These are phyloP conservation scores for Elaphurus davidianus DNA, from an alignment of 2,113 vertebrate genomes.

Conservation along the genomic window DNA sequence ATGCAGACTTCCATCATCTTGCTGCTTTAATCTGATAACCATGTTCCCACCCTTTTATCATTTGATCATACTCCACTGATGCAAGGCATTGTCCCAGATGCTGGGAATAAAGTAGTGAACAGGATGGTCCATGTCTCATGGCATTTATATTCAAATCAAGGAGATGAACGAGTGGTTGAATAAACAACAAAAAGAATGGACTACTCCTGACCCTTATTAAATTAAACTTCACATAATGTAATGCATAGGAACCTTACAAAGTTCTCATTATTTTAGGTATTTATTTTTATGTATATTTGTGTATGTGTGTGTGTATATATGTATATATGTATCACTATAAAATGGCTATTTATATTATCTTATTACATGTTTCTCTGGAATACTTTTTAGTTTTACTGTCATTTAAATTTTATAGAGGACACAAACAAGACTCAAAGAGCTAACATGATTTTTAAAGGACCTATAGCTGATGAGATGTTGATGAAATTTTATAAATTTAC, in stretches of 20 bases:
- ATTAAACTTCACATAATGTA: neutral
- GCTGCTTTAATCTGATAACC: neutral
- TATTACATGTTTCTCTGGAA: neutral
- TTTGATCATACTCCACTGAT: neutral
- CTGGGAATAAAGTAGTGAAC: neutral
- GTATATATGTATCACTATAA: neutral
- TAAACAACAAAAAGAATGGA: neutral
- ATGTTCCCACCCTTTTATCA: neutral
- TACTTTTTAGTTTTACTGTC: neutral
- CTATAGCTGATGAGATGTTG: neutral
- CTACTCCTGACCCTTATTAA: neutral
- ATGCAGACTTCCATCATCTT: neutral
- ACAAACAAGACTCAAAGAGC: neutral
- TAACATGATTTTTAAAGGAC: neutral
- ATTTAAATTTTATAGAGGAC: neutral
- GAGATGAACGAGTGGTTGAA: neutral
- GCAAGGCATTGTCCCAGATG: neutral
- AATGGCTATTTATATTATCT: neutral
- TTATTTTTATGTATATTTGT: neutral
- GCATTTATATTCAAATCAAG: neutral
- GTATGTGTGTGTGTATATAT: too few species aligned
- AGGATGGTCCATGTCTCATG: neutral
- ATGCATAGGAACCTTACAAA: neutral
- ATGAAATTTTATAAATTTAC: neutral
- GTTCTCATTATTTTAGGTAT: neutral